Conservation (phyloP, 2,888 invertebrate genomes). For the Eucriotettix oculatus region DNA sequence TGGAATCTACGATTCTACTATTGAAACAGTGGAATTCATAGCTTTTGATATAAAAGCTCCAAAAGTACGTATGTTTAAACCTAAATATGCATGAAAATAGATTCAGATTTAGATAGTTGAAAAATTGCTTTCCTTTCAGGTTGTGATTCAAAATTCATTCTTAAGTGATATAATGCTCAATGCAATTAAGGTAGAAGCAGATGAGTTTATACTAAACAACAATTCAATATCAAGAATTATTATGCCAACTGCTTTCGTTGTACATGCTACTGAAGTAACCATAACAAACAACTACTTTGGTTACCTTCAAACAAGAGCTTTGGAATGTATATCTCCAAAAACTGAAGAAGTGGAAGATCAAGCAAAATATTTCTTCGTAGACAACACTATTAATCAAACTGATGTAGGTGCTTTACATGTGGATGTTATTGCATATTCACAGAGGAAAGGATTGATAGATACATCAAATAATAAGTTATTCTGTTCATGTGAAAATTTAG, state of each 20-base stretch:
- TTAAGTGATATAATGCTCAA: not conserved
- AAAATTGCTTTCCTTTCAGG: not conserved
- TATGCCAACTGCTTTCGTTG: not conserved
- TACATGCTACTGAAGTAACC: not conserved
- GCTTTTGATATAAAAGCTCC: not conserved
- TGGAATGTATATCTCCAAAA: not conserved
- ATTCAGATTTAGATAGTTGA: not conserved
- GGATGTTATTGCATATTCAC: not conserved
- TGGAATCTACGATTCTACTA: not conserved
- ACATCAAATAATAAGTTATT: not conserved
- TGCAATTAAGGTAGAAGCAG: not conserved
- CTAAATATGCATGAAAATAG: not conserved
- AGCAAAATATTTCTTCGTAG: not conserved
- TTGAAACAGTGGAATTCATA: not conserved
- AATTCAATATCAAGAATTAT: not conserved
- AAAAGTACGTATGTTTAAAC: not conserved
- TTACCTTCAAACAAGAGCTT: not conserved
- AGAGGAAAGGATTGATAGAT: not conserved
- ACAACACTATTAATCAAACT: not conserved
- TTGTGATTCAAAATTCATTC: not conserved
- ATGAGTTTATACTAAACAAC: not conserved
- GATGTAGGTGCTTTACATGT: constrained; percentile 2
- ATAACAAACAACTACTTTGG: not conserved
- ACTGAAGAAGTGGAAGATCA: not conserved
- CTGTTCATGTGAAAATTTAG: constrained; percentile 2